Conservation (phyloP, 2,113 vertebrate species). For the Rhineura floridana region DNA sequence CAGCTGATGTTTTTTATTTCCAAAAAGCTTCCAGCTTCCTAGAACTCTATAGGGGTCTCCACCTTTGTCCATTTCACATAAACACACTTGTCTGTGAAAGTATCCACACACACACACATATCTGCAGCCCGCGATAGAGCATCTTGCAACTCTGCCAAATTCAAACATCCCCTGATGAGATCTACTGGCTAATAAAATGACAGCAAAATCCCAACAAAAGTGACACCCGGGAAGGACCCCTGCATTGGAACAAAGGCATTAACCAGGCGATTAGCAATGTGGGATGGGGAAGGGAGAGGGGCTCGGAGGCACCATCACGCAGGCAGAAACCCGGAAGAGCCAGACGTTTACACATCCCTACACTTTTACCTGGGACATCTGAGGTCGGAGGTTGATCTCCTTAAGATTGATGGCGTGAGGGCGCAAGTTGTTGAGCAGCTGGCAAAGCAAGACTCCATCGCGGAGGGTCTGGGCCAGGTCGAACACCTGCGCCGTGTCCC, state of each 20-base stretch:
- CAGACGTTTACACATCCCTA: rapidly evolving
- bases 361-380: slow-evolving; percentile 92
- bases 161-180: background rate
- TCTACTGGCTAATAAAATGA: background rate
- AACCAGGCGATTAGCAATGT: slow-evolving; percentile 32
- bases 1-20: background rate
- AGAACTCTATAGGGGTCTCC: background rate
- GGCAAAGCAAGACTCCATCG: slow-evolving; percentile 93
- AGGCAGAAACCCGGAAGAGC: background rate
- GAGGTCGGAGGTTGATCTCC: slow-evolving; percentile 92
- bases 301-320: background rate
- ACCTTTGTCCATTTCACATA: background rate
- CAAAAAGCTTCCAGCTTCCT: background rate
- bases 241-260: slow-evolving; percentile 69
- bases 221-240: slow-evolving; percentile 37
- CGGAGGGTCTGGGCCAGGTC: slow-evolving; percentile 91
- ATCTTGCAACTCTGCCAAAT: background rate
- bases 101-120: no score
- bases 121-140: background rate
- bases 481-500: slow-evolving; percentile 87
- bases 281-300: slow-evolving; percentile 11
- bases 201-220: background rate
- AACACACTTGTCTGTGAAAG: background rate
- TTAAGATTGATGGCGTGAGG: slow-evolving; percentile 86
- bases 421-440: slow-evolving; percentile 91